phyloP scores from a whole-genome alignment of 2,113 vertebrate species.

The Syngnathus scovelli region DNA sequence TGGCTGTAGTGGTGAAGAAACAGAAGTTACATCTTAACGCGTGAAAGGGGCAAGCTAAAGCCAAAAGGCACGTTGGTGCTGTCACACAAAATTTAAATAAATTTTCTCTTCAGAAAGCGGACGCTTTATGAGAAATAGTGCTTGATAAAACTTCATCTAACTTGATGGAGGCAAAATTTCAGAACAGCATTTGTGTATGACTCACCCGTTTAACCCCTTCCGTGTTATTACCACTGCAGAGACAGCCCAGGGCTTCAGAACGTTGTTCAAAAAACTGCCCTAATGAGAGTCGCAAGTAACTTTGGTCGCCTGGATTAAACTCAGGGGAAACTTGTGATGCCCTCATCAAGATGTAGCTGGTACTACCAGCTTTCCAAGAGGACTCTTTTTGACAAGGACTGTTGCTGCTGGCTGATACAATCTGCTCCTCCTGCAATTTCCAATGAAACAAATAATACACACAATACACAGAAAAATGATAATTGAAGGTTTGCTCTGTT shows the following conservation, averaged over 20 bases:
- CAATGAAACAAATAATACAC: too few species aligned
- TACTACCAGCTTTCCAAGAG: constrained; percentile 77
- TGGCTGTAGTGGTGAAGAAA: constrained; percentile 68
- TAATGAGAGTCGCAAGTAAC: constrained; percentile 84
- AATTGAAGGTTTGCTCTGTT: not conserved
- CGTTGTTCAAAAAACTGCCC: constrained; percentile 90
- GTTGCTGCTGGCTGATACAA: constrained; percentile 58
- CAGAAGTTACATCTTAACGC: not conserved
- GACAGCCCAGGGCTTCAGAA: constrained; percentile 91
- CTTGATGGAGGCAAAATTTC: not conserved
- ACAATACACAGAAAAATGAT: not conserved
- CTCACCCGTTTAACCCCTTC: constrained; percentile 82
- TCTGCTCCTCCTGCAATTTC: constrained; percentile 81
- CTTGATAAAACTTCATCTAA: not conserved
- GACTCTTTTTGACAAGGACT: constrained; percentile 65
- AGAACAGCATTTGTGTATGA: constrained; percentile 20
- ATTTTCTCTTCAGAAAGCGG: not conserved
- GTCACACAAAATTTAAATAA: not conserved
- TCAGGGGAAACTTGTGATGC: constrained; percentile 72
- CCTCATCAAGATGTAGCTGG: constrained; percentile 69
- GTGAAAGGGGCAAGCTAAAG: not conserved
- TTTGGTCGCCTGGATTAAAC: constrained; percentile 73
- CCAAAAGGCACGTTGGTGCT: not conserved
- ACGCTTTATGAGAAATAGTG: not conserved
- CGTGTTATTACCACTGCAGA: constrained; percentile 64